These are phyloP conservation scores for Kryptolebias ocellatus DNA, from an alignment of 2,797 vertebrate genomes.

Conservation along the genomic window DNA sequence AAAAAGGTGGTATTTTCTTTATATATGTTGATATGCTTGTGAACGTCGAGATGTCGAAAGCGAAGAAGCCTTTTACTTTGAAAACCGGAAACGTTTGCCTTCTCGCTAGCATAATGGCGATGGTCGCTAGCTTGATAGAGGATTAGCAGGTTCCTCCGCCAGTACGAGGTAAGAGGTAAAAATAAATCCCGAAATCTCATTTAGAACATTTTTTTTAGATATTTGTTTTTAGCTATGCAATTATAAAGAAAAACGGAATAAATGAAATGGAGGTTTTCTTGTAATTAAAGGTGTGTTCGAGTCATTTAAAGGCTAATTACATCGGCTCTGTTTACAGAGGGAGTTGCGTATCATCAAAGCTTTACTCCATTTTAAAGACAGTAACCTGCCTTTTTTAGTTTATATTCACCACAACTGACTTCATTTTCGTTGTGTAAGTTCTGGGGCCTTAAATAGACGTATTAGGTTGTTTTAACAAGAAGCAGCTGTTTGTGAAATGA, in stretches of 20 bases:
- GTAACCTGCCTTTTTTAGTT: neutral
- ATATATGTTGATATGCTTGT: too few species aligned
- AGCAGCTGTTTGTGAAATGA: slow-evolving; percentile 22
- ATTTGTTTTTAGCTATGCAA: neutral
- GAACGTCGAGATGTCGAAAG: neutral
- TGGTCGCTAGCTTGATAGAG: slow-evolving; percentile 9
- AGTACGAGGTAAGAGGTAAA: slow-evolving; percentile 66
- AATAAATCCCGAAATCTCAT: neutral
- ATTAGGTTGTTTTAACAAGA: neutral
- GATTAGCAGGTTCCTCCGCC: slow-evolving; percentile 32
- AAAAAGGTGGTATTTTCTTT: too few species aligned
- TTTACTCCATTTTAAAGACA: neutral
- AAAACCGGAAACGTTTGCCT: slow-evolving; percentile 2
- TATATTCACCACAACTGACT: neutral
- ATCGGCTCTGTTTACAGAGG: slow-evolving; percentile 43
- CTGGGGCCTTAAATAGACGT: fast-evolving
- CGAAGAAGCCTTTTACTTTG: slow-evolving; percentile 44
- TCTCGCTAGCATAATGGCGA: too few species aligned
- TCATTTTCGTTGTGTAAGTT: neutral
- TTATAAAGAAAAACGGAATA: fast-evolving
- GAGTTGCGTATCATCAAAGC: slow-evolving; percentile 23
- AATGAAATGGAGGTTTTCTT: neutral
- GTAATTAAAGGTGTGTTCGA: neutral
- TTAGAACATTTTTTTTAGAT: neutral
- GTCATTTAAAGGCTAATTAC: slow-evolving; percentile 27